These are phyloP conservation scores for Papilio xuthus DNA, from an alignment of 1,140 invertebrate species.

Conservation along the genomic window DNA sequence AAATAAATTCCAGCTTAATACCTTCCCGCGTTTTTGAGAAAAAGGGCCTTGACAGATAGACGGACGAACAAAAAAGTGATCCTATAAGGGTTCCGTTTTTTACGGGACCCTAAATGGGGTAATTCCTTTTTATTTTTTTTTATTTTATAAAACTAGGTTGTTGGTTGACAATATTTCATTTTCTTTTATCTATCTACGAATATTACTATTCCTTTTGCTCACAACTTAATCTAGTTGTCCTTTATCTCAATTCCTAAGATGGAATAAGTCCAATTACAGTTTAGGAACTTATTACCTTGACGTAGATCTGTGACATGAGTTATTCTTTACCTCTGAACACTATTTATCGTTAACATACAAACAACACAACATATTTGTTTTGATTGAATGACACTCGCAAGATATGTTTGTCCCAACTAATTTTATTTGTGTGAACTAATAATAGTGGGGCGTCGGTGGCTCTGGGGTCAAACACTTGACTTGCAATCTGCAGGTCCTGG, in stretches of 20 bases:
- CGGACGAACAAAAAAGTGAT: too few species aligned
- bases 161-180: neutral
- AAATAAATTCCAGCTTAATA: too few species aligned
- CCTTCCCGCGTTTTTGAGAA: too few species aligned
- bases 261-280: constrained; percentile 17
- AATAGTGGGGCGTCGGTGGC: too few species aligned
- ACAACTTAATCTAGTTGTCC: neutral
- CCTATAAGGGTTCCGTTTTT: too few species aligned
- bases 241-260: constrained; percentile 19
- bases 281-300: neutral
- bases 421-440: neutral
- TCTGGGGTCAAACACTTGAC: too few species aligned
- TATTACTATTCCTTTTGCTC: neutral
- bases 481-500: too few species aligned
- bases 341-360: neutral
- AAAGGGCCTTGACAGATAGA: too few species aligned
- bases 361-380: neutral
- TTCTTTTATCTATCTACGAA: constrained; percentile 8
- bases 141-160: neutral
- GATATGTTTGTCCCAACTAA: neutral
- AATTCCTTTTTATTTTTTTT: too few species aligned
- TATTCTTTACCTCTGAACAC: neutral
- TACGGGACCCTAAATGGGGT: too few species aligned
- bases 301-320: neutral
- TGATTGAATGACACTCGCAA: neutral